Evolutionary conservation across 2,797 vertebrate genomes (phyloP).

Genomic region (Gymnoscopelus braueri): DNA sequence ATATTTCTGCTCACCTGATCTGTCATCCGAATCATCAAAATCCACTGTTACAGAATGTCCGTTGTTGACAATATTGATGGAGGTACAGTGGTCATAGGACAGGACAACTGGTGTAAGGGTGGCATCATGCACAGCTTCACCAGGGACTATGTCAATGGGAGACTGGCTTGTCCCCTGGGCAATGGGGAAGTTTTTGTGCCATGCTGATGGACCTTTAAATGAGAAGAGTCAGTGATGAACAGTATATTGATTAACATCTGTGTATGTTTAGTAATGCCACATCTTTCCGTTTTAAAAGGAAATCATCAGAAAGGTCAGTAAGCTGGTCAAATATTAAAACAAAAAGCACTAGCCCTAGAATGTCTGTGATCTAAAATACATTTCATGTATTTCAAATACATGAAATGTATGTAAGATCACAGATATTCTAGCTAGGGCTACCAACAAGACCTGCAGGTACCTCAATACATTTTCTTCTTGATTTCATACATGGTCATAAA

Average conservation of each 20-base stretch:
- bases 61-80: slow-evolving; percentile 90
- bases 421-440: too few relatives aligned
- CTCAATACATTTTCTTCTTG: too few relatives aligned
- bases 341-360: too few relatives aligned
- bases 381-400: too few relatives aligned
- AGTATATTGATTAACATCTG: neutral
- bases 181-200: slow-evolving; percentile 90
- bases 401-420: too few relatives aligned
- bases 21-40: slow-evolving; percentile 90
- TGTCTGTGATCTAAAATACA: too few relatives aligned
- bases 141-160: slow-evolving; percentile 90
- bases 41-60: slow-evolving; percentile 95
- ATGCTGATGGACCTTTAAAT: slow-evolving; percentile 86
- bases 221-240: neutral
- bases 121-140: slow-evolving; percentile 84
- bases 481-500: too few relatives aligned
- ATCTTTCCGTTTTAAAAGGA: too few relatives aligned
- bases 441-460: too few relatives aligned
- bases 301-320: too few relatives aligned
- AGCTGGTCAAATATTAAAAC: too few relatives aligned
- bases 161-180: slow-evolving; percentile 91
- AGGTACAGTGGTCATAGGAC: slow-evolving; percentile 89
- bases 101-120: slow-evolving; percentile 82
- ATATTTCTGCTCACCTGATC: slow-evolving; percentile 82
- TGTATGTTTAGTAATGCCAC: too few relatives aligned